Base-by-base conservation (phyloP, 2,888 invertebrate species). In the Pseudoips prasinana region DNA sequence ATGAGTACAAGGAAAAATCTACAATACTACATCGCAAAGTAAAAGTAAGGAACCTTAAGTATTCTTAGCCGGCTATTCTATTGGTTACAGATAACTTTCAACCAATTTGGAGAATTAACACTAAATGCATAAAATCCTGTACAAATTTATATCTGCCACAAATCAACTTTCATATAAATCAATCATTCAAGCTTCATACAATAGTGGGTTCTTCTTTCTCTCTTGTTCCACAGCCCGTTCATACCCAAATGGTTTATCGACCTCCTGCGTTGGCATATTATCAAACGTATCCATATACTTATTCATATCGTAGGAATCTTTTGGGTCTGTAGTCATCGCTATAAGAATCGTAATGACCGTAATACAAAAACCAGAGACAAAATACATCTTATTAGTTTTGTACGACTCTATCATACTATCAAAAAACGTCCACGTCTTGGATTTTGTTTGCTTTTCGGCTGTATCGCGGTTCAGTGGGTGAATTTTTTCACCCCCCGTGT, bases 381-480 rank as follows among this genome's bases (percentile, higher is more conserved):
- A 87, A n/a, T 17, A 25, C 0, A 31, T 0, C 37, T 58, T 72
- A 34, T 87, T 82, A 14, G 53, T 64, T 6, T 46, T 31, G 45
- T 58, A 87, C 0, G 75, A 22, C 1, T 87, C 77, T 0, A 43
- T 30, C 8, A 88, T 33, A 46, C 58, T 81, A 10, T 82, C 85
- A 34, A 86, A 5, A 25, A 85, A 67, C 0, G 72, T 75, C 76
- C 75, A 77, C 1, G 53, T 8, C 61, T 64, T 74, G 5, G 63
- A 50, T 29, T 48, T 68, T 7, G 68, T 56, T 11, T 38, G 44
- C 1, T 42, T 46, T 36, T 71, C 69, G 27, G 72, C 74, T 8
- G 55, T 38, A 59, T 86, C 88, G 46, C 81, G 77, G 46, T 88
- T 86, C 27, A 63, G 49, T 14, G 51, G 59, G 49, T 89, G 88